phyloP scores from a whole-genome alignment of 2,113 vertebrate species.

The Epinephelus cyanopodus region DNA sequence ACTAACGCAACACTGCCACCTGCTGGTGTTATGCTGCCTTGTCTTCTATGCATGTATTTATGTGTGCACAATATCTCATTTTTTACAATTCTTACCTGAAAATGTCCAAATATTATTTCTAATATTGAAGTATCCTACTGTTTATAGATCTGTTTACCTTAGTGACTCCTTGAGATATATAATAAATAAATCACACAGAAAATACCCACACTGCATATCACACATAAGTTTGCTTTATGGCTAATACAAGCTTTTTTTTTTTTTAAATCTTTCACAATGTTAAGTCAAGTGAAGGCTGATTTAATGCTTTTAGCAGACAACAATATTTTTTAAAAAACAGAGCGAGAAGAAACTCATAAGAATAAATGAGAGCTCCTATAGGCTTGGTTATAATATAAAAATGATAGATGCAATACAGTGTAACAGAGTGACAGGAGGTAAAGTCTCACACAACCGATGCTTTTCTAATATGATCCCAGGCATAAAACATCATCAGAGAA shows the following conservation, averaged over 20 bases:
- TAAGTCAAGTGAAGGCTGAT: background rate
- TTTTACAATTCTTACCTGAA: background rate
- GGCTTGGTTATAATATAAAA: background rate
- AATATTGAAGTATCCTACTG: background rate
- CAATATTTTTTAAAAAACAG: background rate
- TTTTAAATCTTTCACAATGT: too few species aligned
- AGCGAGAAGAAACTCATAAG: background rate
- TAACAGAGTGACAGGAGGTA: background rate
- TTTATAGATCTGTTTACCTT: background rate
- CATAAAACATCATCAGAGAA: background rate
- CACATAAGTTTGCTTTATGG: background rate
- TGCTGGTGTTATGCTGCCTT: background rate
- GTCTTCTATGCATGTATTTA: background rate
- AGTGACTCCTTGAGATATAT: background rate
- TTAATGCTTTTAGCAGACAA: background rate
- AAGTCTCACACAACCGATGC: background rate
- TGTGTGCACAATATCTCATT: background rate
- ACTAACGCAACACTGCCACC: slow-evolving; percentile 4
- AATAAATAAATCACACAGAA: background rate
- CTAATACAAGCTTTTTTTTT: background rate
- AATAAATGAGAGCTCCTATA: background rate
- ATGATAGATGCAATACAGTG: background rate
- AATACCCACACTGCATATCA: background rate
- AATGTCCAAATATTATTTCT: background rate
- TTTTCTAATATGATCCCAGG: background rate